These are phyloP conservation scores for Limnothrissa miodon DNA, from an alignment of 2,113 vertebrate species.

Conservation along the genomic window DNA sequence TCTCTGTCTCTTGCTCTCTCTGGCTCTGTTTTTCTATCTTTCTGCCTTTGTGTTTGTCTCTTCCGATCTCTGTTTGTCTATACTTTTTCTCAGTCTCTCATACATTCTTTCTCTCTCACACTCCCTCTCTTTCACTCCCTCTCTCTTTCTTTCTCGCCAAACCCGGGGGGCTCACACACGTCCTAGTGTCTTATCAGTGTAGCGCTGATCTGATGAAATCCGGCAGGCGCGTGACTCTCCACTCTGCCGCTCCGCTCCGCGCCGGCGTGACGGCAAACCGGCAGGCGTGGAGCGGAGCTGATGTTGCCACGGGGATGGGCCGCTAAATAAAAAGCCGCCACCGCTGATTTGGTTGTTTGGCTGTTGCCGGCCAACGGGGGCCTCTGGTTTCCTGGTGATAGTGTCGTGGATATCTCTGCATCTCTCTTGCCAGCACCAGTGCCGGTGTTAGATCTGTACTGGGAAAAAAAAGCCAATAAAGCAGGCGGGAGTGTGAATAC, in stretches of 20 bases:
- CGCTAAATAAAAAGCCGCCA: neutral
- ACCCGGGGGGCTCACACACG: neutral
- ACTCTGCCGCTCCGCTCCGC: neutral
- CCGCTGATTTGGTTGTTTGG: neutral
- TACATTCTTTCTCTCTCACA: conserved; percentile 13
- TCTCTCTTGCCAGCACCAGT: conserved; percentile 22
- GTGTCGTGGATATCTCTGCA: neutral
- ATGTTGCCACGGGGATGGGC: neutral
- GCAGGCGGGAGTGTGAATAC: conserved; percentile 24
- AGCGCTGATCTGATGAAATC: conserved; percentile 11
- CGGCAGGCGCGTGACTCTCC: neutral
- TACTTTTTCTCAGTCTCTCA: neutral
- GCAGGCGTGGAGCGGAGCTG: neutral
- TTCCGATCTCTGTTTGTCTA: conserved; percentile 4
- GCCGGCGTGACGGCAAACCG: neutral
- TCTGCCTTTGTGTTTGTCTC: neutral
- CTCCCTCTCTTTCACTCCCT: neutral
- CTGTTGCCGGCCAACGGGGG: neutral
- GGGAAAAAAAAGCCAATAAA: conserved; percentile 39
- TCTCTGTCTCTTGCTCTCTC: neutral
- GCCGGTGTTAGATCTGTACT: conserved; percentile 18
- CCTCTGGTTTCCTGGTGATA: neutral
- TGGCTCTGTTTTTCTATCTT: neutral
- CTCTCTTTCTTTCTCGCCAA: neutral
- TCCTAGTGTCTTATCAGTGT: neutral